A percentile compares a stretch with the other conserved stretches of the same genome.
Evolutionary conservation across 2,113 vertebrate genomes (phyloP).

Genomic region (Xenopus tropicalis): DNA sequence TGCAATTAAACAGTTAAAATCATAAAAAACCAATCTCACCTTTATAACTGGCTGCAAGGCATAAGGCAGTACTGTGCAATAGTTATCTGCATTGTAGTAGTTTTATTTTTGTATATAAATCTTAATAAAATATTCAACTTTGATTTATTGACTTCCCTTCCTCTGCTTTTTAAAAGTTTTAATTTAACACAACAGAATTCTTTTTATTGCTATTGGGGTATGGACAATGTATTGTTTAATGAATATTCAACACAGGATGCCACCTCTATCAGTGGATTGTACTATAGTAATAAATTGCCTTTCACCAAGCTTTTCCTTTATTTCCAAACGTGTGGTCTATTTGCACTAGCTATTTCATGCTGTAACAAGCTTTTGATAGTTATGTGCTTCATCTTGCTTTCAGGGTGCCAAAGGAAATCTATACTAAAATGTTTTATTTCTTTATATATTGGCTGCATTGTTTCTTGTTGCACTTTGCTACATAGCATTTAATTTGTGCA

Average conservation of each 20-base stretch:
- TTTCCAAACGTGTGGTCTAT: slow-evolving; percentile 17
- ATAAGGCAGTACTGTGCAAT: too few species aligned
- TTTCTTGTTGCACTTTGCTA: too few species aligned
- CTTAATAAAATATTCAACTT: slow-evolving; percentile 7
- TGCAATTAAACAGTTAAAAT: too few species aligned
- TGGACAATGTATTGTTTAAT: slow-evolving; percentile 37
- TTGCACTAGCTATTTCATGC: rapidly evolving
- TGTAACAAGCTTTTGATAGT: background rate
- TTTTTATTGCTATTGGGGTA: slow-evolving; percentile 18
- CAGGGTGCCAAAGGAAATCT: too few species aligned
- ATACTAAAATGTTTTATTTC: too few species aligned
- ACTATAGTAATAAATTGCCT: background rate
- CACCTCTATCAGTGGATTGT: slow-evolving; percentile 36
- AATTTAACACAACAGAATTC: slow-evolving; percentile 8
- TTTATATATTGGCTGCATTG: too few species aligned
- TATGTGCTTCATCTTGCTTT: too few species aligned
- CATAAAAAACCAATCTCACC: slow-evolving; percentile 59
- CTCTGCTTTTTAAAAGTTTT: too few species aligned
- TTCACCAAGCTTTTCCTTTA: background rate
- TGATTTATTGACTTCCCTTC: too few species aligned
- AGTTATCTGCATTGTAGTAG: background rate
- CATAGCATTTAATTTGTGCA: too few species aligned
- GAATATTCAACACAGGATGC: slow-evolving; percentile 15
- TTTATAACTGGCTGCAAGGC: too few species aligned
- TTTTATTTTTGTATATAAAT: slow-evolving; percentile 24